These are phyloP conservation scores for Heloderma charlesbogerti DNA, from an alignment of 2,113 vertebrate genomes.

Conservation along the genomic window DNA sequence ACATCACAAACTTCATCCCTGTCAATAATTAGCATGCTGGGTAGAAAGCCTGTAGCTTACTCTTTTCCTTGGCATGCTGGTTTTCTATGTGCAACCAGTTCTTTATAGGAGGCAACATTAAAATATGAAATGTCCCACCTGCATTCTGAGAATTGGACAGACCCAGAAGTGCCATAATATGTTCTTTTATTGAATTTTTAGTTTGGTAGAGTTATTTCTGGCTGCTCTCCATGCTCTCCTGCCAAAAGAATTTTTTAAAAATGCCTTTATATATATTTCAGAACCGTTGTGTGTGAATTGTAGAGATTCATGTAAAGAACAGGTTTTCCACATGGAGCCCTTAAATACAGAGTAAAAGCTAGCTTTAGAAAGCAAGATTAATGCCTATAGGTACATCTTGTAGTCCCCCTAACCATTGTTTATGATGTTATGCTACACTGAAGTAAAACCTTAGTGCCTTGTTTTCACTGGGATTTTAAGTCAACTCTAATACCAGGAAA, in stretches of 20 bases:
- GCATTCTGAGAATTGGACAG: not conserved
- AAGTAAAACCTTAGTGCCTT: not conserved
- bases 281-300: not conserved
- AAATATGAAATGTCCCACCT: not conserved
- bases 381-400: not conserved
- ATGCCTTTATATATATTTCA: not conserved
- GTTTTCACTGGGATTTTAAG: slow-evolving; percentile 26
- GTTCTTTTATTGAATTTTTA: not conserved
- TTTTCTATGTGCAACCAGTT: not conserved
- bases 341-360: slow-evolving; percentile 9
- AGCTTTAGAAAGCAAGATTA: slow-evolving; percentile 23
- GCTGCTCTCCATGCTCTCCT: not conserved
- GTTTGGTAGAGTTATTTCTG: not conserved
- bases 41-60: not conserved
- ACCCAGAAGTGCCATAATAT: not conserved
- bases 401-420: not conserved
- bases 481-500: slow-evolving; percentile 18
- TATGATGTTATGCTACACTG: not conserved
- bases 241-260: not conserved
- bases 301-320: not conserved
- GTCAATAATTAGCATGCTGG: not conserved
- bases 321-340: not conserved
- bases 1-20: not conserved
- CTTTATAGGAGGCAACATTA: not conserved
- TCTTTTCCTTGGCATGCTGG: not conserved